Evolutionary conservation across 64 coral and sea anemone species (phyloP), one percentile per base, ranked within the genome.

Genomic region (Acropora tenuis): DNA sequence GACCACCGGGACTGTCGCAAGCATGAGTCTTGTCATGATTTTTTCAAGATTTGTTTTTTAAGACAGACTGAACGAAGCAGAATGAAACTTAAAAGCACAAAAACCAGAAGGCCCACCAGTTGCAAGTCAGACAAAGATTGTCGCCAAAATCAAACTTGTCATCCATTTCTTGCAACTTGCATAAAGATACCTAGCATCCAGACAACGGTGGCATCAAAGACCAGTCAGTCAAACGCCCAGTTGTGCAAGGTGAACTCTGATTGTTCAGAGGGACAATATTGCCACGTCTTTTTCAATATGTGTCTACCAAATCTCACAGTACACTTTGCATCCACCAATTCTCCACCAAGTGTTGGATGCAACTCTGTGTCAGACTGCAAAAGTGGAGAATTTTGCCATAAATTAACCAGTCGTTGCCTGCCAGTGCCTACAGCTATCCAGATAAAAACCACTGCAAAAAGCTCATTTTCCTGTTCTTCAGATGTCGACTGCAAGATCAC

Each of bases 401-500:
- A 49, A 44, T 49, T 85, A 65, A 85, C 63, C 82, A 48, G 82
- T 18, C 47, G 69, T n/a, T 85, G 82, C 16, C 45, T 85, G 5
- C 66, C 82, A 85, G 5, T 85, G 44, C 82, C 63, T 11, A 85
- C 82, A 46, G 13, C 63, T 3, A n/a, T 17, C 16, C 11, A 18
- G 30, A 69, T 58, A 3, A 30, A 15, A 19, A 4, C 43, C 47
- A 41, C 80, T 47, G 15, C 11, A 16, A 68, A 67, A 8, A 72
- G 59, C 9, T n/a, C 65, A 5, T 71, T 49, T 66, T 47, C 82
- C 5, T 85, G 82, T 85, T 71, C 17, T 85, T 85, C 82, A 11
- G 58, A 85, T 72, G 46, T 65, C 15, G 82, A 85, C 18, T 85
- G 82, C 44, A 85, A 85, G 45, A 85, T 85, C 16, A 85, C 82